Base-by-base conservation (phyloP, 2,113 vertebrate genomes). In the Castor canadensis region DNA sequence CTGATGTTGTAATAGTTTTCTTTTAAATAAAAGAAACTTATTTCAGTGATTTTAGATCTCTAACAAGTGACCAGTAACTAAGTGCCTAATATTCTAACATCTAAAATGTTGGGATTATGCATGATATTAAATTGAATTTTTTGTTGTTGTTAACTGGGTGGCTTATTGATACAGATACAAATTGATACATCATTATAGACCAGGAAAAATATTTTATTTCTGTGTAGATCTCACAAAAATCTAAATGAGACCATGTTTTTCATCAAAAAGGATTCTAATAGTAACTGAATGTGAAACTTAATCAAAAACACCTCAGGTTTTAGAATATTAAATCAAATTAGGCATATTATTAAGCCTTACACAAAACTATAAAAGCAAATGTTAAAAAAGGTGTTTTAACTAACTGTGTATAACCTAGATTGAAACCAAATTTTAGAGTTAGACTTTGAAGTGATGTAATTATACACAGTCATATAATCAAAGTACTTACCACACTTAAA, bases 241-340 rank as follows among this genome's bases (percentile, higher is more conserved):
- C 67, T 79, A 93, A 96, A 83, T 86, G 22, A 94, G 40, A 69
- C 15, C 17, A 87, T 35, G 11, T 82, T 92, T 94, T 95, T n/a
- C n/a, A n/a, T n/a, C n/a, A n/a, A 40, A 87, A 86, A 10, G 43
- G 93, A 94, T 77, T 17, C 30, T 91, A 83, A 52, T 43, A 83
- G 79, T 12, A 95, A 86, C 11, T 67, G 60, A 91, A 95, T 12
- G 69, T 62, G 86, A 96, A 71, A 45, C 32, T 93, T 97, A 77
- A 92, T 96, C 40, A 89, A 72, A 81, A 93, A 28, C 30, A 87
- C 73, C 92, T 82, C 40, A 89, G 89, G 40, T 52, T 96, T 93
- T 88, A 83, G 58, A 97, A 96, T 89, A 92, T 93, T 91, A 93
- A 95, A 91, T 91, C 67, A 71, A 87, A 83, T 87, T 93, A 95